phyloP scores from a whole-genome alignment of 1,140 invertebrate genomes.

The Camponotus vicinus region DNA sequence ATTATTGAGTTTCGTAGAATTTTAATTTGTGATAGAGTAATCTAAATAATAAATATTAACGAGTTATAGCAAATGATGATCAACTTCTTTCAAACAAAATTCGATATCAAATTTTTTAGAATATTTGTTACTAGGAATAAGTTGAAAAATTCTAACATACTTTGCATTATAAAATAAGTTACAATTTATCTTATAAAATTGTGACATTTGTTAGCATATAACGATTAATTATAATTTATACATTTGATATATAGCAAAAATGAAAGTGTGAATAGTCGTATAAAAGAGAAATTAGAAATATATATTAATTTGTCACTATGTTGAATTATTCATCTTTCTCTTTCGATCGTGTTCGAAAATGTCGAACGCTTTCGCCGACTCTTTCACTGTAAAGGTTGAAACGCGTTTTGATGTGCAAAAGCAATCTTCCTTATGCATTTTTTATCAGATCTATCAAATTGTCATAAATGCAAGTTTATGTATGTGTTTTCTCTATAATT shows the following conservation, averaged over 20 bases:
- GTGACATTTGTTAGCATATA: background rate
- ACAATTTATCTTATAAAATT: background rate
- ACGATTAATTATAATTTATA: constrained; percentile 21
- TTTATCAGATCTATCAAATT: background rate
- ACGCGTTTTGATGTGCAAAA: constrained; percentile 54
- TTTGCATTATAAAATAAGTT: background rate
- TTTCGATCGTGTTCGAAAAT: constrained; percentile 10
- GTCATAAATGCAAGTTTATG: background rate
- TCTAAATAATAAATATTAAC: background rate
- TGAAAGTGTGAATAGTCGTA: constrained; percentile 24
- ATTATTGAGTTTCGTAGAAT: background rate
- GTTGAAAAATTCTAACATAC: background rate
- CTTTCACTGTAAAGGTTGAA: constrained; percentile 62
- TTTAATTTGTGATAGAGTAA: background rate
- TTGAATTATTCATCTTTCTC: background rate
- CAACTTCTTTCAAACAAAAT: background rate
- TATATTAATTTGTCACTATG: constrained; percentile 16
- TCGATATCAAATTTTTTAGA: background rate
- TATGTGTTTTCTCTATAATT: background rate
- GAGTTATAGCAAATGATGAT: background rate
- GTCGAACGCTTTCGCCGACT: constrained; percentile 41
- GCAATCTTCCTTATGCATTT: background rate
- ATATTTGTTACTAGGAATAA: background rate
- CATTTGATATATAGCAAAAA: background rate
- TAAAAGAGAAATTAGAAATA: constrained; percentile 49